Base-by-base conservation (phyloP, 2,113 vertebrate species). In the Oceanodroma tethys region DNA sequence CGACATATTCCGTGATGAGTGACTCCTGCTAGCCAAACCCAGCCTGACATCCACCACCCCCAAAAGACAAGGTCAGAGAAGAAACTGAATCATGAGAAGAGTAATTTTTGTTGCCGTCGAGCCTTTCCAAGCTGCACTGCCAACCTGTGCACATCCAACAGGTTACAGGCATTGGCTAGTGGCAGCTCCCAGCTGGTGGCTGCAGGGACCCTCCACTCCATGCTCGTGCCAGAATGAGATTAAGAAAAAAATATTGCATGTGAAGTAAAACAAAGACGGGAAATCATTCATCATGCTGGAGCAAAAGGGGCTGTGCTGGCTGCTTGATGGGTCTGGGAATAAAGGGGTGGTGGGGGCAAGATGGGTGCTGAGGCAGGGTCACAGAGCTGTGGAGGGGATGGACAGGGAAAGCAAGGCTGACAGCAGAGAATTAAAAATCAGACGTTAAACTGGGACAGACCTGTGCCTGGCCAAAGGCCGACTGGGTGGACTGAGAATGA, bases 221-320 rank as follows among this genome's bases (percentile, higher is more conserved):
- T 9, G 13, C 48, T 78, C 2, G 3, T 70, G 50, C 17, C 40
- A 79, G 10, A 81, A 81, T 50, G 47, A 75, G 29, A 67, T 52
- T 48, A 53, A 90, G 66, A 62, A 79, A 85, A 70, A 66, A 42
- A 32, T 1, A 5, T 12, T 60, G 32, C 58, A 32, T 2, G 4
- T 47, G 32, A 80, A 86, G 30, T 43, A 71, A 68, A 90, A 55
- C 15, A 63, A 92, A 82, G 58, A 66, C 10, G 26, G 19, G 34
- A 90, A 74, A 36, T n/a, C 11, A 1, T 50, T 75, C 10, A 16
- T n/a, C 0, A 0, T 22, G 70, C 7, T 13, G 16, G 19, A 74
- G 45, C 18, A 55, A 74, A 92, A 81, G 25, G 9, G 43, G 10
- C 30, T 71, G 36, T 40, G 40, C 47, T 3, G 5, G 55, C 65